A percentile compares a stretch with the other conserved stretches of the same genome.
phyloP scores from a whole-genome alignment of 2,888 invertebrate species.

The Lasioglossum vierecki region DNA sequence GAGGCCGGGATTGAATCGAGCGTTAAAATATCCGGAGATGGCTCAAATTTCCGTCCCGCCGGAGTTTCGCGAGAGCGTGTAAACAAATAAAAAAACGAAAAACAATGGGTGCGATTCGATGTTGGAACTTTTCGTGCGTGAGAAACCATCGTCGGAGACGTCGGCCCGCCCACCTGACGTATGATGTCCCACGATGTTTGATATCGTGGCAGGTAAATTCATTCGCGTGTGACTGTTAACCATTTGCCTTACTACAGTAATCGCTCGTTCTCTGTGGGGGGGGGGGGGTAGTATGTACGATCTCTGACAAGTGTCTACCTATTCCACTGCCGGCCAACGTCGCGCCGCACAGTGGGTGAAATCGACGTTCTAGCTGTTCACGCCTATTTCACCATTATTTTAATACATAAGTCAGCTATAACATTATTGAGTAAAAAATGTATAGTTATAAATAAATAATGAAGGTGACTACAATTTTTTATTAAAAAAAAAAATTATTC shows the following conservation, averaged over 20 bases:
- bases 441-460: too few species aligned
- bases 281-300: too few species aligned
- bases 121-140: slow-evolving; percentile 47
- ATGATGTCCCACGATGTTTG: not conserved
- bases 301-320: too few species aligned
- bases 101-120: slow-evolving; percentile 66
- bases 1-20: slow-evolving; percentile 32
- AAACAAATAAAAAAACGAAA: not conserved
- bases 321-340: too few species aligned
- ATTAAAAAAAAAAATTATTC: too few species aligned
- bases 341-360: too few species aligned
- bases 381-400: too few species aligned
- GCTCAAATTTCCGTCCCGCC: not conserved
- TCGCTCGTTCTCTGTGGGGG: too few species aligned
- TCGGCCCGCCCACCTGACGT: not conserved
- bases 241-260: not conserved
- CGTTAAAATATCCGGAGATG: slow-evolving; percentile 29
- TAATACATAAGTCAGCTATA: too few species aligned
- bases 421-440: too few species aligned
- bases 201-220: not conserved
- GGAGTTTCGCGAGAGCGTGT: slow-evolving; percentile 10
- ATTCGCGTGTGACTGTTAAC: not conserved
- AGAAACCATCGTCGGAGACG: not conserved
- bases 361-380: too few species aligned
- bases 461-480: too few species aligned